Conservation (phyloP, 1,140 invertebrate genomes). For the Monochamus saltuarius region DNA sequence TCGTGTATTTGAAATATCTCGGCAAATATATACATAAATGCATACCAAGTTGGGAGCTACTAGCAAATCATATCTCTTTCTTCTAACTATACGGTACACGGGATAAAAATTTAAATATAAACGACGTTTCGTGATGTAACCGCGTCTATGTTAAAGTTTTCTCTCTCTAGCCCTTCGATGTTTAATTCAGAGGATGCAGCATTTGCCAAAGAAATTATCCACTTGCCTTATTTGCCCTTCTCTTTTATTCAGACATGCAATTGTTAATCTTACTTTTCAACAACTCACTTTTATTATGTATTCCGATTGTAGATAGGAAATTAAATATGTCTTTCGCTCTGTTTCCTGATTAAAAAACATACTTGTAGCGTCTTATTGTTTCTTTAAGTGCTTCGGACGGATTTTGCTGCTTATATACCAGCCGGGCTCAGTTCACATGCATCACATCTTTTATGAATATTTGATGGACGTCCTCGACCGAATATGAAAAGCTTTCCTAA, state of each 20-base stretch:
- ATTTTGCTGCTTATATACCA: no score
- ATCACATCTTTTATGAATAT: no score
- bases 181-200: slow-evolving; percentile 38
- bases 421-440: no score
- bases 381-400: slow-evolving; percentile 7
- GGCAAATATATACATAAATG: slow-evolving; percentile 38
- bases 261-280: slow-evolving; percentile 39
- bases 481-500: no score
- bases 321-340: slow-evolving; percentile 37
- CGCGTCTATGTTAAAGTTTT: slow-evolving; percentile 15
- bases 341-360: slow-evolving; percentile 31
- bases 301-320: slow-evolving; percentile 41
- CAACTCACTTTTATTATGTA: slow-evolving; percentile 43
- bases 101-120: slow-evolving; percentile 43
- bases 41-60: slow-evolving; percentile 35
- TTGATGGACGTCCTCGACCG: no score
- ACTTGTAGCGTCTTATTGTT: slow-evolving; percentile 21
- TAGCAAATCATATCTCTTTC: slow-evolving; percentile 34
- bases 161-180: slow-evolving; percentile 24
- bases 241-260: slow-evolving; percentile 42
- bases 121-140: slow-evolving; percentile 36
- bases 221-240: slow-evolving; percentile 40
- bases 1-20: slow-evolving; percentile 35
- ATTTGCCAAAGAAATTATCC: slow-evolving; percentile 44
- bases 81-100: slow-evolving; percentile 22